Conservation (phyloP, 2,888 invertebrate species). For the Periphyllus acericola region DNA sequence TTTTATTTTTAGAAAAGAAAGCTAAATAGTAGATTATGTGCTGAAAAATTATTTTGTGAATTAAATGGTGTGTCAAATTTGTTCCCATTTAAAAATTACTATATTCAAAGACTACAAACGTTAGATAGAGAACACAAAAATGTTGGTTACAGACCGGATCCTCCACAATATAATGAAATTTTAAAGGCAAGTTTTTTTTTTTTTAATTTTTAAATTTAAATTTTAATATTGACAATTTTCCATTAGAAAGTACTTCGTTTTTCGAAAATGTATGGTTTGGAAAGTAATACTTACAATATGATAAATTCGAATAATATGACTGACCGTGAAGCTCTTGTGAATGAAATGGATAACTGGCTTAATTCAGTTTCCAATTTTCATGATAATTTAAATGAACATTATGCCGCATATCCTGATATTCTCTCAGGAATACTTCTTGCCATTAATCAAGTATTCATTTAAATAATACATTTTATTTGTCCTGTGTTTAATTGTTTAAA, state of each 20-base stretch:
- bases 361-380: slow-evolving; percentile 49
- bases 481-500: not conserved
- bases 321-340: slow-evolving; percentile 12
- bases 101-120: not conserved
- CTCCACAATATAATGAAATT: slow-evolving; percentile 39
- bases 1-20: slow-evolving; percentile 28
- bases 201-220: not conserved
- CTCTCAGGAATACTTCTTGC: slow-evolving; percentile 46
- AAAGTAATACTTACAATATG: slow-evolving; percentile 39
- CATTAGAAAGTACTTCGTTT: slow-evolving; percentile 45
- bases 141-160: slow-evolving; percentile 45
- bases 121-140: not conserved
- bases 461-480: not conserved
- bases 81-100: slow-evolving; percentile 40
- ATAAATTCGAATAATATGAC: slow-evolving; percentile 6
- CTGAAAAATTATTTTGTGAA: slow-evolving; percentile 46
- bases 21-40: slow-evolving; percentile 31
- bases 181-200: slow-evolving; percentile 26
- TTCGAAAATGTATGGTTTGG: slow-evolving; percentile 52
- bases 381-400: slow-evolving; percentile 28
- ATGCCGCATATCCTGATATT: slow-evolving; percentile 44
- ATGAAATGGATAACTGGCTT: slow-evolving; percentile 56
- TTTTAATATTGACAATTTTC: not conserved
- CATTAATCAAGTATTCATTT: slow-evolving; percentile 38
- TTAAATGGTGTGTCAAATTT: slow-evolving; percentile 23